phyloP scores from a whole-genome alignment of 1,140 invertebrate genomes.

The Aphidius ervi region DNA sequence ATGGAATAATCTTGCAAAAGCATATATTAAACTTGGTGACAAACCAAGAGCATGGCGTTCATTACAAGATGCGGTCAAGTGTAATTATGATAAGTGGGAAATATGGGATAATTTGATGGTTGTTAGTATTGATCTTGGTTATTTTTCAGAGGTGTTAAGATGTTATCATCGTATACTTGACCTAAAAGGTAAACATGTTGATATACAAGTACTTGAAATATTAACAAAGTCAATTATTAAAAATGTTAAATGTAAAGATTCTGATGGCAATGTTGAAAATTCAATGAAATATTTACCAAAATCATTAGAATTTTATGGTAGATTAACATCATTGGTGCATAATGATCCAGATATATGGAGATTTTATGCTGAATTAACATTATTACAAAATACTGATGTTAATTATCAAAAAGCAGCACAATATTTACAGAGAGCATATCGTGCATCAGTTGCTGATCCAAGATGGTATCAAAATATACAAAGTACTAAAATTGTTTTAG shows the following conservation, averaged over 20 bases:
- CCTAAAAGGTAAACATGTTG: constrained; percentile 75
- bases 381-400: constrained; percentile 41
- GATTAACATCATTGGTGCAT: constrained; percentile 66
- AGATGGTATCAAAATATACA: constrained; percentile 60
- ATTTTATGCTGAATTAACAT: constrained; percentile 70
- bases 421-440: constrained; percentile 59
- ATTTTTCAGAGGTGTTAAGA: constrained; percentile 71
- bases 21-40: constrained; percentile 82
- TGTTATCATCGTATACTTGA: constrained; percentile 82
- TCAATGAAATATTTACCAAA: constrained; percentile 59
- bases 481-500: constrained; percentile 48
- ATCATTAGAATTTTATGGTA: constrained; percentile 73
- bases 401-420: constrained; percentile 59
- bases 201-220: constrained; percentile 72
- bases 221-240: constrained; percentile 69
- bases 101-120: constrained; percentile 94
- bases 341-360: constrained; percentile 74
- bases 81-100: constrained; percentile 93
- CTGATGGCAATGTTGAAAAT: constrained; percentile 56
- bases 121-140: constrained; percentile 72
- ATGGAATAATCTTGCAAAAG: constrained; percentile 96
- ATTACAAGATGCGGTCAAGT: constrained; percentile 85
- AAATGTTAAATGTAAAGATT: constrained; percentile 45
- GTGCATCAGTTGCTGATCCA: constrained; percentile 58
- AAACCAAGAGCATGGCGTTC: constrained; percentile 80